Base-by-base conservation (phyloP, 2,113 vertebrate genomes). In the Seriola quinqueradiata region DNA sequence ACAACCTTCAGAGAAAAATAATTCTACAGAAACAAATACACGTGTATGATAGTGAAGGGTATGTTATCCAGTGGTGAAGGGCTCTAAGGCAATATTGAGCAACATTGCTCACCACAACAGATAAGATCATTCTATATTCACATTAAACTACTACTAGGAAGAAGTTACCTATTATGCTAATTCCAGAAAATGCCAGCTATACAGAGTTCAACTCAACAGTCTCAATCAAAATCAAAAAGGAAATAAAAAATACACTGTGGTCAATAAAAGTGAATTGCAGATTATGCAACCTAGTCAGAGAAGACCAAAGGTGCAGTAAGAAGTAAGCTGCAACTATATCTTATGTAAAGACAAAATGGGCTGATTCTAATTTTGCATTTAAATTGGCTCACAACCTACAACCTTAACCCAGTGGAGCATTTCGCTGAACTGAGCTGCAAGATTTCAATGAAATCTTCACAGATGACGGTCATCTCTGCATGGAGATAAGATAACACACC, bases 401-500 rank as follows among this genome's bases (percentile, higher is more conserved):
- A 36, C 40, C 40, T 8, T 42, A 42, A 9, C 10, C 40, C 8
- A 42, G 40, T 42, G 40, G 40, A 48, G 46, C 50, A n/a, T 21
- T 54, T 70, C 52, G 13, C 34, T 2, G 77, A 77, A 72, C 5
- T 13, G 17, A 59, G 11, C 54, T 10, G 13, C 1, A 38, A 0
- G 4, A 48, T 48, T 42, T 78, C 17, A 11, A 0, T 36, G 42
- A 32, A 74, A 54, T 21, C 1, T 17, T 21, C 8, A 19, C 0
- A 32, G 12, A 55, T 16, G 4, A 23, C 8, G 0, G 2, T 13
- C 46, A 38, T 50, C 25, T 16, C 40, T 1, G 0, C n/a, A 8
- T 3, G 55, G 6, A 70, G 81, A 87, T 91, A 80, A 90, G 75
- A 60, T 84, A 81, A 65, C 34, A 8, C 12, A 4, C 65, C 21